phyloP scores from a whole-genome alignment of 2,797 vertebrate species.

The Acanthurus tractus region DNA sequence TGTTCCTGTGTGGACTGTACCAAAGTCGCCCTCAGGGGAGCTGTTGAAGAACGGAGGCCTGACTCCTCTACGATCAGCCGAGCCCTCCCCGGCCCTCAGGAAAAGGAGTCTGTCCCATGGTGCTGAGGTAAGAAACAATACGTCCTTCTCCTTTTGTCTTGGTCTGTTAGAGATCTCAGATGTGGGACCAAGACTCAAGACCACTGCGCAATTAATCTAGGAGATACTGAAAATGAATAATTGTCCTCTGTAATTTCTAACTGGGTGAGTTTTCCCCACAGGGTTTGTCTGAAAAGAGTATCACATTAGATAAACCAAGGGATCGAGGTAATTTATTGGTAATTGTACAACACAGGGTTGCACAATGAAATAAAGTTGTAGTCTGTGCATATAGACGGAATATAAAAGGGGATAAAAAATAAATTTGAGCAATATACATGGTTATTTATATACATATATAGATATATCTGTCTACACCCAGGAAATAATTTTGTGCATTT shows the following conservation, averaged over 20 bases:
- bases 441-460: no score
- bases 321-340: no score
- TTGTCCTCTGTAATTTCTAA: slow-evolving; percentile 4
- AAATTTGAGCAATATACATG: no score
- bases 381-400: no score
- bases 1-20: slow-evolving; percentile 92
- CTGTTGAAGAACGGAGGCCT: slow-evolving; percentile 90
- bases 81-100: slow-evolving; percentile 87
- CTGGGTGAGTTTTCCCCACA: neutral
- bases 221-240: neutral
- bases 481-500: no score
- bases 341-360: no score
- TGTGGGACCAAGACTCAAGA: neutral
- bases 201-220: neutral
- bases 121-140: slow-evolving; percentile 87
- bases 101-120: slow-evolving; percentile 80
- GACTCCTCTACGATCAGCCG: slow-evolving; percentile 87
- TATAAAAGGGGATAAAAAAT: no score
- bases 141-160: neutral
- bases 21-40: slow-evolving; percentile 92
- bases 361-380: no score
- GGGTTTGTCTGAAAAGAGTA: slow-evolving; percentile 7
- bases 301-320: neutral
- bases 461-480: no score
- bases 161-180: neutral